Evolutionary conservation across 1,140 invertebrate species (phyloP).

Genomic region (Eciton burchellii): DNA sequence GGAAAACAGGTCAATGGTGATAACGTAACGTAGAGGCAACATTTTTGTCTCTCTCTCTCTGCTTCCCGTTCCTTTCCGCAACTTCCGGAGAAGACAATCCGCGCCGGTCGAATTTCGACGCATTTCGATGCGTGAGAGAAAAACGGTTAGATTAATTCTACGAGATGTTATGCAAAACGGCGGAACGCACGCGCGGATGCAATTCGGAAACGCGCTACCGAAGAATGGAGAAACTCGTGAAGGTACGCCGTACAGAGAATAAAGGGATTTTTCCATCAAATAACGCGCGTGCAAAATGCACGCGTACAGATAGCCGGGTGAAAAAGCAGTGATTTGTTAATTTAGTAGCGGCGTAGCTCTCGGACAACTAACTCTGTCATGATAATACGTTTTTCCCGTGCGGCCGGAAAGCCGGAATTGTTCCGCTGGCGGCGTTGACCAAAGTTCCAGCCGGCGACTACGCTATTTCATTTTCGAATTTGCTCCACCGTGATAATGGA

Average conservation of each 20-base stretch:
- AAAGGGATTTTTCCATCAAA: not conserved
- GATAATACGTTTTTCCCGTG: conserved; percentile 51
- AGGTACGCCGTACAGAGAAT: not conserved
- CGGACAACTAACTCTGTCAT: conserved; percentile 48
- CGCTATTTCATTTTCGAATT: conserved; percentile 61
- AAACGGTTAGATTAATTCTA: not conserved
- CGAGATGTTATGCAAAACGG: not conserved
- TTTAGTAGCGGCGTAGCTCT: conserved; percentile 39
- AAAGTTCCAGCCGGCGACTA: conserved; percentile 54
- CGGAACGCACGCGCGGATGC: not conserved
- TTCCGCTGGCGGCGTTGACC: conserved; percentile 45
- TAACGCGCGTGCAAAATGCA: not conserved
- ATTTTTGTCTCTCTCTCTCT: too few relatives aligned
- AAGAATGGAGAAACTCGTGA: conserved; percentile 11
- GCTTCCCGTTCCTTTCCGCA: too few relatives aligned
- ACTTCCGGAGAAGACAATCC: too few relatives aligned
- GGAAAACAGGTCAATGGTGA: not conserved
- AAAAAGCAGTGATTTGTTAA: conserved; percentile 55
- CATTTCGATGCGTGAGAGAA: not conserved
- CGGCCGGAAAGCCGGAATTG: conserved; percentile 49
- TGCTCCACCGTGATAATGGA: conserved; percentile 56
- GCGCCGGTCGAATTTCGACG: too few relatives aligned
- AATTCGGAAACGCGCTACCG: not conserved
- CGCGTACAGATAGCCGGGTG: not conserved
- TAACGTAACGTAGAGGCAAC: not conserved